Conservation (phyloP, 2,888 invertebrate genomes). For the Nomada ferruginata region DNA sequence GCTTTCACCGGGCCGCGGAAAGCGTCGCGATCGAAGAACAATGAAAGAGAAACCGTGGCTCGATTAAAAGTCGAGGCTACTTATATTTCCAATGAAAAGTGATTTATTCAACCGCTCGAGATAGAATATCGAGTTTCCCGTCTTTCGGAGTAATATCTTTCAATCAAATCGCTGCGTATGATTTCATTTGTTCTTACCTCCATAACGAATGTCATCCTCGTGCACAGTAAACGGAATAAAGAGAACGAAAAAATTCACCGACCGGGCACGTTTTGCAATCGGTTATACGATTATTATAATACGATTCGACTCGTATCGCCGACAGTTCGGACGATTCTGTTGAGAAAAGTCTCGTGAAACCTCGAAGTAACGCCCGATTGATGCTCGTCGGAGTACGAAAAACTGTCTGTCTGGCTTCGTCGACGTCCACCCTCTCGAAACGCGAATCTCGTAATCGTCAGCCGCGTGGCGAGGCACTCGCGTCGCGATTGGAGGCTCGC, state of each 20-base stretch:
- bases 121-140: too few species aligned
- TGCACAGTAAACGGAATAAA: too few species aligned
- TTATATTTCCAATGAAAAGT: too few species aligned
- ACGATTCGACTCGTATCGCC: too few species aligned
- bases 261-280: too few species aligned
- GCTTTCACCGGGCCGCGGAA: conserved; percentile 33
- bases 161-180: not conserved
- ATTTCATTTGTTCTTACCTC: conserved; percentile 63
- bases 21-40: conserved; percentile 3
- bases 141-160: too few species aligned
- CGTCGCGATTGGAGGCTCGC: conserved; percentile 65
- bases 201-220: conserved; percentile 53
- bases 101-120: too few species aligned
- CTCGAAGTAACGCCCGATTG: not conserved
- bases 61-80: not conserved
- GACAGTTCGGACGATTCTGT: not conserved
- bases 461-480: conserved; percentile 43
- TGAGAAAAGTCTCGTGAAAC: not conserved
- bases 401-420: conserved; percentile 6
- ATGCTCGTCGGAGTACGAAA: not conserved
- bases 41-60: conserved; percentile 9
- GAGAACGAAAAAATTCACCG: too few species aligned
- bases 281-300: too few species aligned
- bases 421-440: conserved; percentile 2
- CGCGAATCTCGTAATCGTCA: conserved; percentile 21